Conservation (phyloP, 2,888 invertebrate species). For the Andrena haemorrhoa region DNA sequence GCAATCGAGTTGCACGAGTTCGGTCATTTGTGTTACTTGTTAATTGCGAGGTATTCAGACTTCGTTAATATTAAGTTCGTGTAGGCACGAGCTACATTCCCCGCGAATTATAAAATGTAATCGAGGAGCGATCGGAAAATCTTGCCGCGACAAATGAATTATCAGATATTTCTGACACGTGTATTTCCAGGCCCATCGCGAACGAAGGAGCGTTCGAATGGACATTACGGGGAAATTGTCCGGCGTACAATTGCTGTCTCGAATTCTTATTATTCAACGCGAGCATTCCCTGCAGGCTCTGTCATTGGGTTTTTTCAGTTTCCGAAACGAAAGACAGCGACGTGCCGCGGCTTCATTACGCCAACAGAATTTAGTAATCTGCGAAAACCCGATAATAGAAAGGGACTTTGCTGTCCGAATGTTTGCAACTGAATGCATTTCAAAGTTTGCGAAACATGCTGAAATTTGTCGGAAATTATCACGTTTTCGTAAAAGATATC, state of each 20-base stretch:
- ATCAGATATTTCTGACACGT: conserved; percentile 38
- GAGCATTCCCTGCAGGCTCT: conserved; percentile 53
- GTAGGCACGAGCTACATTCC: too few relatives aligned
- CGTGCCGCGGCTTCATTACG: conserved; percentile 43
- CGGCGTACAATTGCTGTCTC: conserved; percentile 63
- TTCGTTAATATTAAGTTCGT: too few relatives aligned
- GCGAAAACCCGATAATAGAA: not conserved
- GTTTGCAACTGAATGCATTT: not conserved
- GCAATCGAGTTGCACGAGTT: too few relatives aligned
- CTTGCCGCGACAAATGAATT: conserved; percentile 14
- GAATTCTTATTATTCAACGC: conserved; percentile 65
- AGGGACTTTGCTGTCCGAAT: not conserved
- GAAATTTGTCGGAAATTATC: too few relatives aligned
- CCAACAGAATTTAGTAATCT: conserved; percentile 41
- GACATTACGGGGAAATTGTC: conserved; percentile 46
- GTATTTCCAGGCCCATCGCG: conserved; percentile 12
- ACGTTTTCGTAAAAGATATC: too few relatives aligned
- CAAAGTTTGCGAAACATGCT: not conserved
- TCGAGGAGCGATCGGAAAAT: too few relatives aligned
- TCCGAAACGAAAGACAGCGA: conserved; percentile 35
- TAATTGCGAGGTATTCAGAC: too few relatives aligned
- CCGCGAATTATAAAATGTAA: too few relatives aligned
- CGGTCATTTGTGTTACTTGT: too few relatives aligned
- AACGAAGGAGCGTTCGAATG: conserved; percentile 13
- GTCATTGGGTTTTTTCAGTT: conserved; percentile 42